phyloP scores from a whole-genome alignment of 2,888 invertebrate genomes.

The Catocala nupta region DNA sequence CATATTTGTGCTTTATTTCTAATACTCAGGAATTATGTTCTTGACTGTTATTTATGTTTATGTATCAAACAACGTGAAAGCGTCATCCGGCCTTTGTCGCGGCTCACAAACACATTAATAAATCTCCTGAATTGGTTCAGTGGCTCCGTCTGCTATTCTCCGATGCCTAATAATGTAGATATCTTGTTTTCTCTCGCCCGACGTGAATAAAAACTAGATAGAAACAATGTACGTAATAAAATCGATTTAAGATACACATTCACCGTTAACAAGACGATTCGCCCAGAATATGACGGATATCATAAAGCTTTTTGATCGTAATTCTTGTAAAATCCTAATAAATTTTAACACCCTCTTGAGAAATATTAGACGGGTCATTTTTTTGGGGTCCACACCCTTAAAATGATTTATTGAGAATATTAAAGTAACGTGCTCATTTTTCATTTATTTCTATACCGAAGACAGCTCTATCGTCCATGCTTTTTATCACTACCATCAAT shows the following conservation, averaged over 20 bases:
- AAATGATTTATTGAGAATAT: conserved; percentile 55
- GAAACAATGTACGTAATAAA: conserved; percentile 17
- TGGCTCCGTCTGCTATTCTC: conserved; percentile 46
- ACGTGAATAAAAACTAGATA: conserved; percentile 24
- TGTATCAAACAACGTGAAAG: conserved; percentile 56
- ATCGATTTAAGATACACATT: conserved; percentile 18
- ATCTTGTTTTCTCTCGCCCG: conserved; percentile 57
- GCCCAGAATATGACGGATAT: conserved; percentile 25
- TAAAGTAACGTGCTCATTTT: conserved; percentile 50
- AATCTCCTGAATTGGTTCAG: conserved; percentile 66
- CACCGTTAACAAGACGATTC: conserved; percentile 26
- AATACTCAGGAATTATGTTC: conserved; percentile 57
- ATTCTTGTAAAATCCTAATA: conserved; percentile 52
- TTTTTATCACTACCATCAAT: no score
- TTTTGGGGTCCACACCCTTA: conserved; percentile 46
- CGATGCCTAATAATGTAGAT: conserved; percentile 46
- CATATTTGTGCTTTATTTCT: conserved; percentile 47
- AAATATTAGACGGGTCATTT: conserved; percentile 50
- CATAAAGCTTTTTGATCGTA: conserved; percentile 41
- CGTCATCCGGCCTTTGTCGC: conserved; percentile 52
- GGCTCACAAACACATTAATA: conserved; percentile 71
- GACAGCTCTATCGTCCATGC: background rate
- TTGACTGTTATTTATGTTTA: conserved; percentile 65
- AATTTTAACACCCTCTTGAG: conserved; percentile 54
- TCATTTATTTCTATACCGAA: conserved; percentile 22